These are phyloP conservation scores for Drosophila pectinifera DNA, from an alignment of 1,140 invertebrate species.

Conservation along the genomic window DNA sequence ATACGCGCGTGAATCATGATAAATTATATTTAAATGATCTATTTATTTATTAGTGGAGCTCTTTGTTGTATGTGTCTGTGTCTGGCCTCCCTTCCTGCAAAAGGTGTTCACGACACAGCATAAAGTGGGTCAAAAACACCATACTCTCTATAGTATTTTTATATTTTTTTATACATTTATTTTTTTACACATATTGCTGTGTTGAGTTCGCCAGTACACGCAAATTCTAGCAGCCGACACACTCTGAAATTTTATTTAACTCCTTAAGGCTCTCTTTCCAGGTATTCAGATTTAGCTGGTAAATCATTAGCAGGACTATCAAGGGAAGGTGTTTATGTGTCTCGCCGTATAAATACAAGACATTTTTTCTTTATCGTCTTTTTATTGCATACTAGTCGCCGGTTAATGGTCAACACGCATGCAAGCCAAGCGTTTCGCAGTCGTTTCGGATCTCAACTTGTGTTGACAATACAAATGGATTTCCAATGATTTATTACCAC, in stretches of 20 bases:
- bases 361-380: conserved; percentile 49
- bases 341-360: conserved; percentile 58
- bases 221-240: background rate
- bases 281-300: background rate
- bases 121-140: background rate
- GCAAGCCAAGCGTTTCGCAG: conserved; percentile 44
- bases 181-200: no score
- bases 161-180: no score
- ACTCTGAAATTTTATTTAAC: conserved; percentile 3
- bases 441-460: conserved; percentile 67
- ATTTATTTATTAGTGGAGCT: conserved; percentile 74
- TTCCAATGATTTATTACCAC: conserved; percentile 82
- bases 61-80: conserved; percentile 30
- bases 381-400: conserved; percentile 63
- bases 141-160: no score
- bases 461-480: conserved; percentile 84
- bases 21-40: conserved; percentile 80
- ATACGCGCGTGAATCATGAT: conserved; percentile 46
- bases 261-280: background rate
- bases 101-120: background rate
- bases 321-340: conserved; percentile 67
- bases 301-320: conserved; percentile 50
- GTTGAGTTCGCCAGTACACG: no score
- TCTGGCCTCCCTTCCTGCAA: background rate
- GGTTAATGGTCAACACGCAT: conserved; percentile 70